Evolutionary conservation across 2,113 vertebrate species (phyloP), one percentile per base, ranked within the genome.

Genomic region (Bubo blakistoni): DNA sequence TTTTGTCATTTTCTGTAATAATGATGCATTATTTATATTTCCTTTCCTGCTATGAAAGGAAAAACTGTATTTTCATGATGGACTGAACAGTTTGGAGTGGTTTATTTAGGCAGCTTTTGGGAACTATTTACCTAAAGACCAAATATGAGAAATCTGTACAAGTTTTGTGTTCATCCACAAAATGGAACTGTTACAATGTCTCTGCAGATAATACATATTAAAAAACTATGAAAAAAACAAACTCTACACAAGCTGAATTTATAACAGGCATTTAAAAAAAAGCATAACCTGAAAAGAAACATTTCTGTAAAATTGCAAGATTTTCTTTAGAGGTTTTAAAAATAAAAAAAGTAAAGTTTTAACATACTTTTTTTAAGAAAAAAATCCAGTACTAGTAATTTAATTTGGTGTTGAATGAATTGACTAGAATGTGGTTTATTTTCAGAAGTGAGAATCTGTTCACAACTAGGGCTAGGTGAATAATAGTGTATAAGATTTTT

Each of bases 91-190:
- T 98, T 98, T 97, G 97, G 95, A 98, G 97, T 98, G 98, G 97
- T 95, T 97, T 97, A 96, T 98, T 98, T 97, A 98, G 98, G 97
- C 97, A 97, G 98, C 96, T 98, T 97, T 97, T 71, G 97, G 96
- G 97, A 97, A 97, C 91, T 98, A 97, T 98, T 98, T 98, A 98
- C 97, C 96, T 97, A 87, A 97, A 98, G 98, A 98, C 98, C 98
- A 98, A 98, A 98, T 98, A 98, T 69, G 96, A 97, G 96, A 95
- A 97, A 97, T 94, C 96, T 98, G 98, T 98, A 97, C 94, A 93
- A 97, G 98, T 98, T 93, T 96, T 97, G 95, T 98, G 98, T 98
- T 96, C 86, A 93, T 89, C 95, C 97, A 96, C 95, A 91, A 93
- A 96, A 94, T 94, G 95, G 97, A 95, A 94, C 97, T 97, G 96